Percentiles rank a stretch among this genome's conserved stretches.
Conservation (phyloP, 2,113 vertebrate species). For the Castor canadensis region DNA sequence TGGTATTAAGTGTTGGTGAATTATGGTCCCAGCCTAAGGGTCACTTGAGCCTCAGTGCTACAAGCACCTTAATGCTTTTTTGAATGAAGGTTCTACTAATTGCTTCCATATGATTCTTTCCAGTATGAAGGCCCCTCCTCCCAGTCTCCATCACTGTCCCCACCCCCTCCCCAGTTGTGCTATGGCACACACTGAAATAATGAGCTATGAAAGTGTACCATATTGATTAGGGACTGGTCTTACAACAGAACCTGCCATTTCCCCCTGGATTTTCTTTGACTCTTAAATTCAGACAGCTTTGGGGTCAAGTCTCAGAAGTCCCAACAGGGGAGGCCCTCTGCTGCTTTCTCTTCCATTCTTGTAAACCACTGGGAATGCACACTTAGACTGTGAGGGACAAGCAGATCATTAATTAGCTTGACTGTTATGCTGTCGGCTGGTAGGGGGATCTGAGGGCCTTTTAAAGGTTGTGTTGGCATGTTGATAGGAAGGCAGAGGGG, state of each 20-base stretch:
- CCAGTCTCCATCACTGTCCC: not conserved
- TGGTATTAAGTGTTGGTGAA: slow-evolving; percentile 84
- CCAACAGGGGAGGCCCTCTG: not conserved
- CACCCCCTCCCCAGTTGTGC: not conserved
- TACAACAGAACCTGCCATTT: not conserved
- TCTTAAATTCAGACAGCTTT: slow-evolving; percentile 61
- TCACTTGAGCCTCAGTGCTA: slow-evolving; percentile 85
- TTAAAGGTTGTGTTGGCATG: slow-evolving; percentile 59
- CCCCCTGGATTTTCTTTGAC: slow-evolving; percentile 58
- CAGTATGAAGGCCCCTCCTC: not conserved
- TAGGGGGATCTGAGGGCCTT: slow-evolving; percentile 16
- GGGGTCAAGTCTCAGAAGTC: slow-evolving; percentile 66
- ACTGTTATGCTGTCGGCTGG: slow-evolving; percentile 45
- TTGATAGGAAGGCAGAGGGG: not conserved
- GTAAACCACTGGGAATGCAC: slow-evolving; percentile 61
- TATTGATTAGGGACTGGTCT: slow-evolving; percentile 33
- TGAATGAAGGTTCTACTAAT: slow-evolving; percentile 84
- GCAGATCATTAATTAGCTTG: slow-evolving; percentile 66
- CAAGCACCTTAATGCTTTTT: slow-evolving; percentile 84
- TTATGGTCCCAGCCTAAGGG: slow-evolving; percentile 83
- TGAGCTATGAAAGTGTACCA: slow-evolving; percentile 56
- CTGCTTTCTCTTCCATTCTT: slow-evolving; percentile 42
- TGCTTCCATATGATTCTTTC: slow-evolving; percentile 84
- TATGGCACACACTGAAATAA: not conserved
- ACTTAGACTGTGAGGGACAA: not conserved